Evolutionary conservation across 2,113 vertebrate species (phyloP).

Genomic region (Leuciscus idus): DNA sequence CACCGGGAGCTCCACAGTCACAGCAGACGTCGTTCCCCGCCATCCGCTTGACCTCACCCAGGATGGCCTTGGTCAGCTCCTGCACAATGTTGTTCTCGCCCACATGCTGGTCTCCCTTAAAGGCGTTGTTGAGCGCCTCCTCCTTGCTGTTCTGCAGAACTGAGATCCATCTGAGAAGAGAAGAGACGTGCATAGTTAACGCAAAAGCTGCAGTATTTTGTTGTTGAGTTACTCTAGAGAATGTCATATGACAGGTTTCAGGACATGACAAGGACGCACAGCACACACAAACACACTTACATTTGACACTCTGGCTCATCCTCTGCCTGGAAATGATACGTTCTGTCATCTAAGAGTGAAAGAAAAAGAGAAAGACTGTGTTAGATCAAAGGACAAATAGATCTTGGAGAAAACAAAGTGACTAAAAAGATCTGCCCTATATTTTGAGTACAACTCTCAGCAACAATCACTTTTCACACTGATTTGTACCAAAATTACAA

Average conservation of each 20-base stretch:
- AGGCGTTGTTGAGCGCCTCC: slow-evolving; percentile 96
- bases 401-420: neutral
- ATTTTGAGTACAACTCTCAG: neutral
- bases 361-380: neutral
- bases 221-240: slow-evolving; percentile 23
- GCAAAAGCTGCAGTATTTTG: neutral
- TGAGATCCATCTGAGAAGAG: slow-evolving; percentile 89
- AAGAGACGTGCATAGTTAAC: neutral
- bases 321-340: slow-evolving; percentile 84
- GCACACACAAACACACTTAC: slow-evolving; percentile 69
- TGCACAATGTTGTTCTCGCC: slow-evolving; percentile 99
- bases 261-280: no score
- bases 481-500: no score
- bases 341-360: slow-evolving; percentile 76
- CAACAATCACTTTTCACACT: no score
- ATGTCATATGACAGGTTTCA: slow-evolving; percentile 17
- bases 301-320: slow-evolving; percentile 85
- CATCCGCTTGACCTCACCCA: slow-evolving; percentile 95
- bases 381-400: neutral
- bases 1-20: slow-evolving; percentile 95
- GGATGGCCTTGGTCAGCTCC: slow-evolving; percentile 96
- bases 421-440: neutral
- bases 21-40: slow-evolving; percentile 95
- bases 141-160: slow-evolving; percentile 99
- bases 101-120: slow-evolving; percentile 93